Base-by-base conservation (phyloP, 2,888 invertebrate species). In the Chorisops tibialis region DNA sequence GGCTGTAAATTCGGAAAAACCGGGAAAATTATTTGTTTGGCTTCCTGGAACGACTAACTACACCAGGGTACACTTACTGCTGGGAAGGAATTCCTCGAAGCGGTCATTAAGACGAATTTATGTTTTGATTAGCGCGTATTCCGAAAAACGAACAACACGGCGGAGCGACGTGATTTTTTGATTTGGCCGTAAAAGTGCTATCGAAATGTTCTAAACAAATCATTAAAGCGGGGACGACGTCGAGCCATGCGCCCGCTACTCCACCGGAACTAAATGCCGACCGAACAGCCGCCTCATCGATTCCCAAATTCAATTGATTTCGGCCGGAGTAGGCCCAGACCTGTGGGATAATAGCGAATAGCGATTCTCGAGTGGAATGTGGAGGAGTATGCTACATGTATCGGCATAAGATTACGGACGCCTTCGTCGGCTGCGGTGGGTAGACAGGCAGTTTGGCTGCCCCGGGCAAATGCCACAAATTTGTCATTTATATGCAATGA, bases 401-500 rank as follows among this genome's bases (percentile, higher is more conserved):
- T n/a, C n/a, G n/a, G n/a, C n/a, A n/a, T n/a, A n/a, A n/a, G 30
- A 30, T 30, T 30, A 49, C 3, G 39, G 41, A 39, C 49, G 38
- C 24, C 59, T 59, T 30, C 30, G 7, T 30, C 30, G 45, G 16
- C 30, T 56, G 56, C 12, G 63, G 52, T 35, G 24, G 19, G 16
- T 6, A 48, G 59, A 60, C 54, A 61, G 47, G 37, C 45, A 49
- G 19, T 39, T 48, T 49, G 49, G 60, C 22, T 21, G 54, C 38
- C n/a, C n/a, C 45, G 43, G 51, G 47, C 38, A 30, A 50, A 51
- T 45, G 59, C 14, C 39, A 11, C 43, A 49, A 63, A 49, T 63
- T 63, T 63, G 49, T 41, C 59, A 63, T 63, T 60, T 63, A 63
- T 63, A 63, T 63, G 59, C 63, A 59, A 45, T 24, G 50, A 56